Conservation (phyloP, 1,140 invertebrate species). For the Drosophila bocki region DNA sequence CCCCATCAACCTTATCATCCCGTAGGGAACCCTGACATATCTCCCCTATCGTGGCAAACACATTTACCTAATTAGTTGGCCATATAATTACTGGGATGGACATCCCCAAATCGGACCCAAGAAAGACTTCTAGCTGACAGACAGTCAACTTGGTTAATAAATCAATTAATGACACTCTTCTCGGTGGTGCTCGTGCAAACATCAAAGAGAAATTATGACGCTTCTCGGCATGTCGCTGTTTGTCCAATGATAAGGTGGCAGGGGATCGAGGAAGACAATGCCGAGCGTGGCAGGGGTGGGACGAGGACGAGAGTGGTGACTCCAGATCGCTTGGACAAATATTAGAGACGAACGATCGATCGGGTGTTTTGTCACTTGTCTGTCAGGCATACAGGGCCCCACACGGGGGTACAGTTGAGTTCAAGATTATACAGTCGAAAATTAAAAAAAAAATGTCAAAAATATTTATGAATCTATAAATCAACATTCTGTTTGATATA, state of each 20-base stretch:
- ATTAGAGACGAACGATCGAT: slow-evolving; percentile 31
- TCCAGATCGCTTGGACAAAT: slow-evolving; percentile 51
- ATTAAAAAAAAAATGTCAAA: neutral
- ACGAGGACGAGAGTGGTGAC: neutral
- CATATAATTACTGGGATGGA: slow-evolving; percentile 52
- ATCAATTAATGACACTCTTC: slow-evolving; percentile 71
- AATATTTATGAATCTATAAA: too few relatives aligned
- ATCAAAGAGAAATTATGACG: slow-evolving; percentile 75
- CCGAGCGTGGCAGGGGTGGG: slow-evolving; percentile 41
- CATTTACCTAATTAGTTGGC: slow-evolving; percentile 69
- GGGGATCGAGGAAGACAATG: slow-evolving; percentile 3
- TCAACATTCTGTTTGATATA: too few relatives aligned
- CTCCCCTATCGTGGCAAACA: slow-evolving; percentile 50
- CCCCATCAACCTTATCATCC: slow-evolving; percentile 24
- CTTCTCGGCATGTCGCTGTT: slow-evolving; percentile 53
- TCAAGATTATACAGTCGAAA: neutral
- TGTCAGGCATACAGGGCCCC: slow-evolving; percentile 5
- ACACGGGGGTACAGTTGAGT: slow-evolving; percentile 11
- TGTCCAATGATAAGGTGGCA: slow-evolving; percentile 51
- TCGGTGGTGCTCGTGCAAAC: slow-evolving; percentile 55
- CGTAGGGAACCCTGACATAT: slow-evolving; percentile 7
- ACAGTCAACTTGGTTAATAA: slow-evolving; percentile 63
- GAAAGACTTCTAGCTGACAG: slow-evolving; percentile 2
- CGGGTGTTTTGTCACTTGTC: slow-evolving; percentile 54
- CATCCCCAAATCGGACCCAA: slow-evolving; percentile 36